A percentile compares a stretch with the other conserved stretches of the same genome.
phyloP scores from a whole-genome alignment of 2,888 invertebrate species.

The Himalopsyche kuldschensis region DNA sequence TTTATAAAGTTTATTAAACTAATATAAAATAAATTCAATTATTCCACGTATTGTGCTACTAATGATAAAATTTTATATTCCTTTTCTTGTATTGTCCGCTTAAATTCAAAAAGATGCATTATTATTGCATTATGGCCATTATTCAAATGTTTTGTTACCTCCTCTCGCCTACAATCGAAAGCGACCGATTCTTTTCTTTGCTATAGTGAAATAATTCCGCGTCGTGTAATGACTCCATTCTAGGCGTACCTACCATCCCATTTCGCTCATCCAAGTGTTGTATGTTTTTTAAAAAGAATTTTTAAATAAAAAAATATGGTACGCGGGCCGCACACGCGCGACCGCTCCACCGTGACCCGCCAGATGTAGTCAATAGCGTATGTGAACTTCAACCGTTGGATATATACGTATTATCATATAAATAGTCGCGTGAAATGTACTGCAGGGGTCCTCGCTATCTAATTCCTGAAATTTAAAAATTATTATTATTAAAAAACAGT shows the following conservation, averaged over 20 bases:
- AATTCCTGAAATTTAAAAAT: too few relatives aligned
- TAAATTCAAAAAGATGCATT: too few relatives aligned
- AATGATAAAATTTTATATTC: too few relatives aligned
- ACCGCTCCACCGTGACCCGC: not conserved
- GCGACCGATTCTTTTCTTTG: not conserved
- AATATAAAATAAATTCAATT: too few relatives aligned
- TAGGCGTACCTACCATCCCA: too few relatives aligned
- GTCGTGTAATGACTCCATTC: not conserved
- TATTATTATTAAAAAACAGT: too few relatives aligned
- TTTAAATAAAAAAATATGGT: not conserved
- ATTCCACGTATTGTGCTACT: too few relatives aligned
- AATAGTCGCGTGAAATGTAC: too few relatives aligned
- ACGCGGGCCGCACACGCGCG: not conserved
- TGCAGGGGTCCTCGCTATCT: too few relatives aligned
- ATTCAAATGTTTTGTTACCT: not conserved
- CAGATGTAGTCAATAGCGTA: not conserved
- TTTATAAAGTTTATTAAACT: too few relatives aligned
- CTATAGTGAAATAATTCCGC: not conserved
- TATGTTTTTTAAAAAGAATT: not conserved
- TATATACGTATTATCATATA: too few relatives aligned
- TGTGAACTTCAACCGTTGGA: not conserved
- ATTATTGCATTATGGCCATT: not conserved
- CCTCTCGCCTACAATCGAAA: not conserved
- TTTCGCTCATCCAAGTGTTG: not conserved
- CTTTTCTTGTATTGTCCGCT: too few relatives aligned